A percentile compares a stretch with the other conserved stretches of the same genome.
These are phyloP conservation scores for Martes martes DNA, from an alignment of 2,113 vertebrate genomes.

Conservation along the genomic window DNA sequence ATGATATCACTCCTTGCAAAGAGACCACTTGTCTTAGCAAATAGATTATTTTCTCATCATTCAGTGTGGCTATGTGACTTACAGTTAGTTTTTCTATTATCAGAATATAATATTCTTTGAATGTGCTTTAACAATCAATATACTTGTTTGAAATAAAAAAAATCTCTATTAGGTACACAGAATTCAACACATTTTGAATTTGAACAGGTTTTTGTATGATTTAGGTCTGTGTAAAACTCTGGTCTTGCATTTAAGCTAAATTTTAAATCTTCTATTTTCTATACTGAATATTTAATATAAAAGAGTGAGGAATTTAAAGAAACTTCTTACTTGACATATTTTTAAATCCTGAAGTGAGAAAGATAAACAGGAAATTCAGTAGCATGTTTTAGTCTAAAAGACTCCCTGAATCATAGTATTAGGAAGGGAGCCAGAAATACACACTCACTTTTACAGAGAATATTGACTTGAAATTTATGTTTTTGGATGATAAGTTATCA, in stretches of 20 bases:
- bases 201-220: not conserved
- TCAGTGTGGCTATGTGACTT: not conserved
- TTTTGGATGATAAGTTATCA: not conserved
- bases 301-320: not conserved
- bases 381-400: not conserved
- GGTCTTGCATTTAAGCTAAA: not conserved
- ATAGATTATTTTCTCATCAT: constrained; percentile 1
- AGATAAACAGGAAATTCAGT: not conserved
- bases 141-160: not conserved
- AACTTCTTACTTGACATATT: not conserved
- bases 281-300: not conserved
- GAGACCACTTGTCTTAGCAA: not conserved
- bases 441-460: not conserved
- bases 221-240: not conserved
- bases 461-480: not conserved
- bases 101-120: not conserved
- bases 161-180: not conserved
- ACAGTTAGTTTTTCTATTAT: not conserved
- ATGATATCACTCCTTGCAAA: not conserved
- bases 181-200: not conserved
- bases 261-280: not conserved
- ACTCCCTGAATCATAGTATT: not conserved
- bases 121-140: not conserved
- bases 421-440: not conserved
- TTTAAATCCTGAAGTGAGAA: constrained; percentile 1